Conservation (phyloP, 2,113 vertebrate species). For the Clarias macrocephalus region DNA sequence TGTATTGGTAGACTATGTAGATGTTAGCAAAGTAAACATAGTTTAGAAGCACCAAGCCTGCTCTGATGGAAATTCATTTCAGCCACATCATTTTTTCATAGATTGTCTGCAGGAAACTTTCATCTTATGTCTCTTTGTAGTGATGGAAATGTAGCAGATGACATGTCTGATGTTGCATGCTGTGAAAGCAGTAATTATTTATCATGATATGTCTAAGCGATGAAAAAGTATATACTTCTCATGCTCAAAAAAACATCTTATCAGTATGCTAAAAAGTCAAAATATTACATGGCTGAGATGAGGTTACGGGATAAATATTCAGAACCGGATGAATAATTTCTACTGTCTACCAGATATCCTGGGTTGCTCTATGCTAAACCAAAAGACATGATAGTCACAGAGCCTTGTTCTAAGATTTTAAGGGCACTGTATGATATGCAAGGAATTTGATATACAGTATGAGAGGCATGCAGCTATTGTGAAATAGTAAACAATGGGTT, state of each 20-base stretch:
- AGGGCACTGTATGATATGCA: background rate
- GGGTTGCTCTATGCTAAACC: constrained; percentile 14
- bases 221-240: constrained; percentile 27
- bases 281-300: background rate
- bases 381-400: background rate
- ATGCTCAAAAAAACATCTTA: constrained; percentile 7
- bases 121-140: constrained; percentile 38
- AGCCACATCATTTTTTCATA: constrained; percentile 30
- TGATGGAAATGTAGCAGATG: constrained; percentile 26
- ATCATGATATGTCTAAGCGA: constrained; percentile 16
- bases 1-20: background rate
- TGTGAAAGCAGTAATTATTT: constrained; percentile 28
- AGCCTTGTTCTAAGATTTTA: background rate
- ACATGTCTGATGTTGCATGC: constrained; percentile 20
- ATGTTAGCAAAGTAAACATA: constrained; percentile 17
- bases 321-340: background rate
- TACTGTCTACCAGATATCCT: background rate
- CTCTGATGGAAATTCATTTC: constrained; percentile 27
- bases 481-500: background rate
- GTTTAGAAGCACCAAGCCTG: background rate
- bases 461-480: background rate
- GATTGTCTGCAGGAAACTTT: constrained; percentile 30
- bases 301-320: background rate
- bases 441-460: background rate
- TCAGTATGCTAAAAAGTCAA: constrained; percentile 12